These are phyloP conservation scores for Acronicta alni DNA, from an alignment of 2,888 invertebrate genomes.

Conservation along the genomic window DNA sequence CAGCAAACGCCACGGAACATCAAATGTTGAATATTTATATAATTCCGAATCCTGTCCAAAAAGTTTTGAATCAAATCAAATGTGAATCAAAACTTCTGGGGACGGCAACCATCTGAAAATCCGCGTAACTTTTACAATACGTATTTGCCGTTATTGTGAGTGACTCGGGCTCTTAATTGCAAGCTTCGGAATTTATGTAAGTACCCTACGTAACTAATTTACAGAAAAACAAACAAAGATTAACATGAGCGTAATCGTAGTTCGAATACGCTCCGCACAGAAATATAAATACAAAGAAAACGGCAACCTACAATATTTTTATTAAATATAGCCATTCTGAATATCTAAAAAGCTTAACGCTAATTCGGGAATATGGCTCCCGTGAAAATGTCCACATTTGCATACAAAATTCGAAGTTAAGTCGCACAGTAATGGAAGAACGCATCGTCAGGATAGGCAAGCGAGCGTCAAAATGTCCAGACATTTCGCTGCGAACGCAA, in stretches of 20 bases:
- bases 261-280: neutral
- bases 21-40: conserved; percentile 22
- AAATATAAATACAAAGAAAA: conserved; percentile 6
- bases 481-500: conserved; percentile 19
- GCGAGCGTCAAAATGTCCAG: conserved; percentile 22
- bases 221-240: neutral
- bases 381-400: conserved; percentile 60
- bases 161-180: conserved; percentile 24
- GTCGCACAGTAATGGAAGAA: conserved; percentile 39
- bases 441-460: conserved; percentile 28
- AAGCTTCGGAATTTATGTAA: too few species aligned
- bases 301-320: conserved; percentile 30
- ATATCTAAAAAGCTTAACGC: conserved; percentile 43
- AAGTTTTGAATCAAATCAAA: conserved; percentile 52
- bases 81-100: conserved; percentile 41
- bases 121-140: conserved; percentile 48
- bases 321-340: conserved; percentile 44
- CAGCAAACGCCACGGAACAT: conserved; percentile 12
- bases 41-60: conserved; percentile 22
- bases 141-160: conserved; percentile 46
- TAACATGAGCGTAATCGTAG: neutral
- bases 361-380: conserved; percentile 60
- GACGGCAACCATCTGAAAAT: conserved; percentile 35
- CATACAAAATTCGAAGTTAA: conserved; percentile 62
- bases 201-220: too few species aligned